Conservation (phyloP, 2,113 vertebrate species). For the Tragelaphus buxtoni region DNA sequence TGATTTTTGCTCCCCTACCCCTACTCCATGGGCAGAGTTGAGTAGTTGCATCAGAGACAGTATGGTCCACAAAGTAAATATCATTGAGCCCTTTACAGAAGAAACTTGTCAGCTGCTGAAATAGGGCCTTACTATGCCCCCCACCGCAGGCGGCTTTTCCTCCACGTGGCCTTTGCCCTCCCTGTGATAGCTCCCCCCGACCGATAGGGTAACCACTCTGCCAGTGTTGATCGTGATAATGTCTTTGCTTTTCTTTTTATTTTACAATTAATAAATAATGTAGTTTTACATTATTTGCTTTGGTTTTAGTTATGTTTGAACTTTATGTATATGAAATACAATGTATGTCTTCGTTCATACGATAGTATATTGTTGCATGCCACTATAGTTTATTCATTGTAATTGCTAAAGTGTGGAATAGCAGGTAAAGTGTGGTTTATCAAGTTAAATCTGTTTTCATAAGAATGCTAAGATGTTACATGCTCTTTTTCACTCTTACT, state of each 20-base stretch:
- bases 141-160: too few relatives aligned
- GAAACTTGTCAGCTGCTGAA: too few relatives aligned
- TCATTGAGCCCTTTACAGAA: too few relatives aligned
- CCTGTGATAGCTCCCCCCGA: too few relatives aligned
- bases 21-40: not conserved
- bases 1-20: not conserved
- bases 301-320: not conserved
- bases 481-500: not conserved
- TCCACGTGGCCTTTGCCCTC: too few relatives aligned
- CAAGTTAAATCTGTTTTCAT: not conserved
- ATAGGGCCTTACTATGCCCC: too few relatives aligned
- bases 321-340: not conserved
- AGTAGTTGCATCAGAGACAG: not conserved
- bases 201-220: not conserved
- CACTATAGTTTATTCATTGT: not conserved
- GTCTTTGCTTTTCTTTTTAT: not conserved
- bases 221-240: not conserved
- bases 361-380: not conserved
- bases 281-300: not conserved
- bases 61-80: not conserved
- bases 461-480: not conserved
- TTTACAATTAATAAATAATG: not conserved
- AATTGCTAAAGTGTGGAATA: not conserved
- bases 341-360: not conserved
- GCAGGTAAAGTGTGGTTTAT: not conserved